These are phyloP conservation scores for Contarinia nasturtii DNA, from an alignment of 1,140 invertebrate genomes.

Conservation along the genomic window DNA sequence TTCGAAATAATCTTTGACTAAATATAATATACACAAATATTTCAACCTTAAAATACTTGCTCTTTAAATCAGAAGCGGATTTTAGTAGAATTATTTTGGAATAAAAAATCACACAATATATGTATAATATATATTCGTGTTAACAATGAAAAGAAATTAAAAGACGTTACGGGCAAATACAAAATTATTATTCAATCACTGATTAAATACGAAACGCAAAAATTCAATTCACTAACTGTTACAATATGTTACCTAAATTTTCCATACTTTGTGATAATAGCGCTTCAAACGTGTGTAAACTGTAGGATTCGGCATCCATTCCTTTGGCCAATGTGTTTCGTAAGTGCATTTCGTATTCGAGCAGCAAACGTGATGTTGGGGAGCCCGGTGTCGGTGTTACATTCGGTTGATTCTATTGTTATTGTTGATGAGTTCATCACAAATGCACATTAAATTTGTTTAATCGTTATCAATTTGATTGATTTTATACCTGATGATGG, in stretches of 20 bases:
- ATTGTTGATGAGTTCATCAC: background rate
- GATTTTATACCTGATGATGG: constrained; percentile 26
- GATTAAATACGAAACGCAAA: background rate
- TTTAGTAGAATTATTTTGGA: no score
- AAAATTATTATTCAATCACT: no score
- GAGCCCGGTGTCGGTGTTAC: constrained; percentile 61
- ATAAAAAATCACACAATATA: no score
- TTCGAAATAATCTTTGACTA: no score
- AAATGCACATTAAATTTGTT: background rate
- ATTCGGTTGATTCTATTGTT: constrained; percentile 28
- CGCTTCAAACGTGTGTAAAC: constrained; percentile 82
- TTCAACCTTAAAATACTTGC: no score
- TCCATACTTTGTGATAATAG: constrained; percentile 86
- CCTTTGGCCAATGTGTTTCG: constrained; percentile 84
- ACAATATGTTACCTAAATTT: constrained; percentile 50
- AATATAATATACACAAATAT: no score
- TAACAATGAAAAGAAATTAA: no score
- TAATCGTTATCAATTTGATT: background rate
- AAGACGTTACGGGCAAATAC: no score
- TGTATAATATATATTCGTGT: no score
- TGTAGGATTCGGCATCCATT: constrained; percentile 88
- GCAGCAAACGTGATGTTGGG: constrained; percentile 63
- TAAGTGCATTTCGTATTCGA: constrained; percentile 91
- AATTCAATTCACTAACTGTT: constrained; percentile 1
- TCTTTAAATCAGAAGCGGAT: no score